Percentiles rank a stretch among this genome's conserved stretches.
Conservation (phyloP, 2,797 vertebrate genomes). For the Coccyzus lansbergi region DNA sequence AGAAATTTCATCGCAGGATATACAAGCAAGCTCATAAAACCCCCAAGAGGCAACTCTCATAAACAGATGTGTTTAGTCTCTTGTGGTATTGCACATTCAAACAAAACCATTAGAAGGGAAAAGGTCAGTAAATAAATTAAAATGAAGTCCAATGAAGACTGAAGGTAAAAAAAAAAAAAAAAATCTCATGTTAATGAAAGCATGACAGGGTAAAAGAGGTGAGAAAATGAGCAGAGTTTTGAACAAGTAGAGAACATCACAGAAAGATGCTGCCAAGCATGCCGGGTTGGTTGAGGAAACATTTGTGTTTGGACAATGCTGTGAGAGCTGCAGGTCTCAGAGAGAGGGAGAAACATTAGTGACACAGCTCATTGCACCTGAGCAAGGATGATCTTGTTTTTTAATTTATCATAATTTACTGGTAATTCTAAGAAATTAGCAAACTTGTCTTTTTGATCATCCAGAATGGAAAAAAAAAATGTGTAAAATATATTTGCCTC, state of each 20-base stretch:
- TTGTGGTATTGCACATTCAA: background rate
- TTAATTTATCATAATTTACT: background rate
- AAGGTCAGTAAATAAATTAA: conserved; percentile 4
- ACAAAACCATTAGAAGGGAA: background rate
- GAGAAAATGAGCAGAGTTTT: background rate
- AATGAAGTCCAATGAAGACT: background rate
- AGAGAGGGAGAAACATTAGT: background rate
- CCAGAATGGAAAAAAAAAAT: background rate
- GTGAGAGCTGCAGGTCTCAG: background rate
- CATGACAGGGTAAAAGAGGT: background rate
- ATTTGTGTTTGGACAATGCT: background rate
- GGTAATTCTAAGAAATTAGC: background rate
- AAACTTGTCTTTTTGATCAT: background rate
- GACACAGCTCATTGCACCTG: background rate
- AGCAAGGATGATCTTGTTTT: background rate
- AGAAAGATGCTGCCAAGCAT: background rate
- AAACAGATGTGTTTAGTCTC: background rate
- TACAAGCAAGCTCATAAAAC: background rate
- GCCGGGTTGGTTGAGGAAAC: rapidly evolving
- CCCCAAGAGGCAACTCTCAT: background rate
- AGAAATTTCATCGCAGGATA: background rate
- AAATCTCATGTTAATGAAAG: background rate
- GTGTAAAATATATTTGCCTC: background rate
- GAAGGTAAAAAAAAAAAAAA: background rate
- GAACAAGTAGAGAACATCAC: background rate